phyloP scores from a whole-genome alignment of 2,888 invertebrate genomes.

The Stenotaenia linearis region DNA sequence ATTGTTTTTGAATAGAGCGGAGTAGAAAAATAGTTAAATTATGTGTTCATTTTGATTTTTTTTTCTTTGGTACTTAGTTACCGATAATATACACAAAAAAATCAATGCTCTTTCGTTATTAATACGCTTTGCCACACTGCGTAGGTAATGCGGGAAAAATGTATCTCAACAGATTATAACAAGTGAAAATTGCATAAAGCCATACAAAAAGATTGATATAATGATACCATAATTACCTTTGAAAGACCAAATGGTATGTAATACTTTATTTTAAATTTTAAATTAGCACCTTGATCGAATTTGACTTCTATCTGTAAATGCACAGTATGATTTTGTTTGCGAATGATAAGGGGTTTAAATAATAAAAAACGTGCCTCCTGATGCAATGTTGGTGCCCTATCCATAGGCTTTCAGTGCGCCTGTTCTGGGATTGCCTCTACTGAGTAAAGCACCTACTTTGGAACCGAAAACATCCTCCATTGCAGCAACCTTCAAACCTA shows the following conservation, averaged over 20 bases:
- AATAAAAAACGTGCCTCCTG: not conserved
- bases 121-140: not conserved
- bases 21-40: too few relatives aligned
- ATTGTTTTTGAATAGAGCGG: too few relatives aligned
- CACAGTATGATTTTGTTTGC: not conserved
- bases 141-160: not conserved
- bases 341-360: not conserved
- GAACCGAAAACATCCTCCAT: constrained; percentile 24
- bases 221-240: too few relatives aligned
- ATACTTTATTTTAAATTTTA: not conserved
- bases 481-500: constrained; percentile 31
- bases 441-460: constrained; percentile 28
- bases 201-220: not conserved
- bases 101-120: not conserved
- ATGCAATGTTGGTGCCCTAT: constrained; percentile 28
- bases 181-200: not conserved
- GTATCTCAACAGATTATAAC: not conserved
- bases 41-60: too few relatives aligned
- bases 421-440: constrained; percentile 30
- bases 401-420: constrained; percentile 33
- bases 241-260: not conserved
- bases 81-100: not conserved
- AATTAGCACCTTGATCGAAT: not conserved
- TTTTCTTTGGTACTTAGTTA: too few relatives aligned
- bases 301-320: not conserved